Percentiles rank a stretch among this genome's conserved stretches.
Conservation (phyloP, 2,113 vertebrate genomes). For the Elephantulus edwardii region DNA sequence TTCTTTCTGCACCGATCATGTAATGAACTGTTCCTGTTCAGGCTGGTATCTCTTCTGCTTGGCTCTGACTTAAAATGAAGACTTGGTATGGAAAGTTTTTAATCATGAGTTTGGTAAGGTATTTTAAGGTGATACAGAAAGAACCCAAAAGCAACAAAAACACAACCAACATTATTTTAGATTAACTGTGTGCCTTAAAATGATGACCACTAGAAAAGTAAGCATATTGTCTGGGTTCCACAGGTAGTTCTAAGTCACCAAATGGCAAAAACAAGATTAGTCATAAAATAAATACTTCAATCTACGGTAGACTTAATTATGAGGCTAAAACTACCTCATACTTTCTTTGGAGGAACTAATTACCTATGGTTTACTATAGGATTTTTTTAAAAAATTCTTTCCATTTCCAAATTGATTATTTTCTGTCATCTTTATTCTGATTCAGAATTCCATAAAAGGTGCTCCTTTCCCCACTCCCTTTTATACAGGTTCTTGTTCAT, state of each 20-base stretch:
- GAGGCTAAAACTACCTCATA: conserved; percentile 87
- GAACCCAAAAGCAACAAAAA: conserved; percentile 52
- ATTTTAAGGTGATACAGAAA: conserved; percentile 73
- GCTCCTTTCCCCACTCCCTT: conserved; percentile 83
- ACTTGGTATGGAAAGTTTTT: neutral
- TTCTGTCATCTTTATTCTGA: conserved; percentile 78
- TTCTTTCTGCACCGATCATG: conserved; percentile 5
- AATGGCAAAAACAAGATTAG: conserved; percentile 64
- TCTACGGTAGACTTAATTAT: conserved; percentile 73
- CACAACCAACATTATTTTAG: neutral
- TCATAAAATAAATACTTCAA: neutral
- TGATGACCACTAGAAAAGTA: conserved; percentile 76
- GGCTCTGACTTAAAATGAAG: neutral
- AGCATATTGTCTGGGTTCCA: conserved; percentile 45
- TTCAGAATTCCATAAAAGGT: conserved; percentile 90
- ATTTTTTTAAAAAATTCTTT: conserved; percentile 59
- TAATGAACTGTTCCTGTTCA: neutral
- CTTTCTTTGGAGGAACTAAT: conserved; percentile 78
- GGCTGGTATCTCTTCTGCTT: neutral
- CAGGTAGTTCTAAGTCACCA: conserved; percentile 53
- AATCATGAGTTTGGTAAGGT: conserved; percentile 35
- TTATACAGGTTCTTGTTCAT: conserved; percentile 89
- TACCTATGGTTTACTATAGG: conserved; percentile 52
- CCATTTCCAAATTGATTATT: conserved; percentile 70
- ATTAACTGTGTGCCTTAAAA: conserved; percentile 84